A percentile compares a stretch with the other conserved stretches of the same genome.
phyloP scores from a whole-genome alignment of 2,113 vertebrate species.

The Ceuthmochares aereus region DNA sequence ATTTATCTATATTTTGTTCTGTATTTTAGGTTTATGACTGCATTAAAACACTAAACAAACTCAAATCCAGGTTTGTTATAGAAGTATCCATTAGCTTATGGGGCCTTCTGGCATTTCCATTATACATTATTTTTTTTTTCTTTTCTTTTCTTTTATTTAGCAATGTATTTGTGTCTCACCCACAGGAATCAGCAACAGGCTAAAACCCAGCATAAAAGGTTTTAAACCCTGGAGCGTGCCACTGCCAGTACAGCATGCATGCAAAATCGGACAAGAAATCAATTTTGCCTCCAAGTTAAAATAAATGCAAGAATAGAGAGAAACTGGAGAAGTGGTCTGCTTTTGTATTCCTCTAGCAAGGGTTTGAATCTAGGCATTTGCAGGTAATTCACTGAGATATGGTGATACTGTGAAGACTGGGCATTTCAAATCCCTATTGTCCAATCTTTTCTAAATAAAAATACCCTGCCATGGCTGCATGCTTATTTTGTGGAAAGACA shows the following conservation, averaged over 20 bases:
- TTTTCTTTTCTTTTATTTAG: background rate
- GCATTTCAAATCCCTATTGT: constrained; percentile 6
- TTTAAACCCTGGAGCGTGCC: constrained; percentile 41
- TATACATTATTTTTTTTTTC: background rate
- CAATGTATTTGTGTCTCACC: background rate
- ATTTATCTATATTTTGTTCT: background rate
- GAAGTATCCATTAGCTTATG: constrained; percentile 26
- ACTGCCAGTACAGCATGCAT: constrained; percentile 4
- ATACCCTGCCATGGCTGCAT: background rate
- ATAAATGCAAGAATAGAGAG: background rate
- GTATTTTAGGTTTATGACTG: background rate
- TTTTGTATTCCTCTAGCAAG: constrained; percentile 28
- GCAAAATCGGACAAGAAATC: background rate
- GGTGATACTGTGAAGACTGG: background rate
- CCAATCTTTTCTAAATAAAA: constrained; percentile 12
- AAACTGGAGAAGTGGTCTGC: background rate
- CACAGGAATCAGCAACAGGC: constrained; percentile 33
- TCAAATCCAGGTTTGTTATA: background rate
- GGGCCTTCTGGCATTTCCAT: constrained; percentile 38
- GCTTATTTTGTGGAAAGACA: background rate
- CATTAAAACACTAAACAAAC: background rate
- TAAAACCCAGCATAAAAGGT: constrained; percentile 37
- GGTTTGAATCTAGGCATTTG: background rate
- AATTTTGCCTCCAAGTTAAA: constrained; percentile 29
- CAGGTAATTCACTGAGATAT: constrained; percentile 24